Percentiles rank a stretch among this genome's conserved stretches.
These are phyloP conservation scores for Strigamia crassipes DNA, from an alignment of 2,888 invertebrate genomes.

Conservation along the genomic window DNA sequence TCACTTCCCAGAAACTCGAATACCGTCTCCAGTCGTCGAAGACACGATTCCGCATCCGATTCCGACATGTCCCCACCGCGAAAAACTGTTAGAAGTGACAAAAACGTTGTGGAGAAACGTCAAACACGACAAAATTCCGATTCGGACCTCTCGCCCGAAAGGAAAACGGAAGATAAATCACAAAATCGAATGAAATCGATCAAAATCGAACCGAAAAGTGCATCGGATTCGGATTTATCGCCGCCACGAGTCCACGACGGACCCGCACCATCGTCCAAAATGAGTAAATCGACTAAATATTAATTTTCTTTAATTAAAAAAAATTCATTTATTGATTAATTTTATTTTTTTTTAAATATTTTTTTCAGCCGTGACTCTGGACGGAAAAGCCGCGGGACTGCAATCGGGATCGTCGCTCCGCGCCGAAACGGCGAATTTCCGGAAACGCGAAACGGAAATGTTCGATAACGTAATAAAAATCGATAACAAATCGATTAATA, in stretches of 20 bases:
- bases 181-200: too few relatives aligned
- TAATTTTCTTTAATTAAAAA: too few relatives aligned
- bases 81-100: neutral
- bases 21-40: constrained; percentile 24
- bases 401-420: neutral
- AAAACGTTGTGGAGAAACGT: too few relatives aligned
- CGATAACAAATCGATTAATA: neutral
- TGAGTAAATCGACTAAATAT: too few relatives aligned
- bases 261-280: too few relatives aligned
- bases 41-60: constrained; percentile 27
- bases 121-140: neutral
- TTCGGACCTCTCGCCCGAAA: neutral
- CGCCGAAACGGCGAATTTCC: neutral
- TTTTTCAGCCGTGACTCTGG: too few relatives aligned
- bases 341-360: too few relatives aligned
- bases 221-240: constrained; percentile 48
- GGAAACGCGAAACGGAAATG: neutral
- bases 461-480: neutral
- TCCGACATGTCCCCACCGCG: neutral
- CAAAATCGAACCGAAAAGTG: neutral
- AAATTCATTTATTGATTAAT: too few relatives aligned
- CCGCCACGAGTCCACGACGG: constrained; percentile 23
- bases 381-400: neutral
- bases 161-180: neutral
- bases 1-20: constrained; percentile 49